Evolutionary conservation across 2,113 vertebrate genomes (phyloP), one percentile per base, ranked within the genome.

Genomic region (Cephalophus harveyi): DNA sequence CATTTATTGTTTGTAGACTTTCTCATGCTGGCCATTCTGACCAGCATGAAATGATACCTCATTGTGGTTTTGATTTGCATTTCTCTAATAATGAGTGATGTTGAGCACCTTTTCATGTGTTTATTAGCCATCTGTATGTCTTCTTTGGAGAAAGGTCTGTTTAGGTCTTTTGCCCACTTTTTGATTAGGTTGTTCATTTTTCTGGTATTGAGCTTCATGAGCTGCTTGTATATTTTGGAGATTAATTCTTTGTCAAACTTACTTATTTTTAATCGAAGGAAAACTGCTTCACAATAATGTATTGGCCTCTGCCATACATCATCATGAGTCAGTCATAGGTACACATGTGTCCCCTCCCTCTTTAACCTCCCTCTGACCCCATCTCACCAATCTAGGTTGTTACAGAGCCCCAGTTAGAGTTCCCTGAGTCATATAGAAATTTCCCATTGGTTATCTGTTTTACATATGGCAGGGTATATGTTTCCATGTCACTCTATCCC

Each of bases 11-110:
- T 71, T 23, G n/a, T 71, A 71, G 17, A 36, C n/a, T 71, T 36
- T 12, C 23, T 36, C n/a, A 71, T 36, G 64, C 19, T 71, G 64
- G n/a, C n/a, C n/a, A 12, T 71, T 71, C n/a, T 36, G 64, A 36
- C n/a, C 0, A 1, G 19, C 1, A 0, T 23, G n/a, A 71, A 21
- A 23, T 71, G 64, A 21, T 12, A 71, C 19, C 19, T 36, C 19
- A 71, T 36, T 36, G 64, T 71, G n/a, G 67, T 36, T 71, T 71
- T 71, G 19, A 71, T 23, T 36, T 71, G 17, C n/a, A 40, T 23
- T 23, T 40, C 67, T 71, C 67, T 71, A 36, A 36, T 71, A 71
- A 36, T 40, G 67, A 23, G 67, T 71, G 23, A 57, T 57, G 5
- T 71, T 36, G n/a, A 36, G 19, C 67, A 36, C 6, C n/a, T 71